Evolutionary conservation across 1,140 invertebrate genomes (phyloP).

Genomic region (Plutomurus gul): DNA sequence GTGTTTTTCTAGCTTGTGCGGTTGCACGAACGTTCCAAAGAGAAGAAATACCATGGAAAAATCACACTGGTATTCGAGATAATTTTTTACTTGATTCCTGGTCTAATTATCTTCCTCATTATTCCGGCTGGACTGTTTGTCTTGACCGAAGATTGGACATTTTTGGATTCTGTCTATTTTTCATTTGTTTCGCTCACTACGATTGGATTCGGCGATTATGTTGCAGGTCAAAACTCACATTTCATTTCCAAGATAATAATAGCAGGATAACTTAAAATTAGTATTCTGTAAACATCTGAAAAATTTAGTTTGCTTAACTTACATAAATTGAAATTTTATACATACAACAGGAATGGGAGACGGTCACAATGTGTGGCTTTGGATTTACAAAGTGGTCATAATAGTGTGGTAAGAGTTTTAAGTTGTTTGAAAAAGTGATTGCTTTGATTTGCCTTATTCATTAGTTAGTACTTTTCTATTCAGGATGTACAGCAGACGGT

Average conservation of each 20-base stretch:
- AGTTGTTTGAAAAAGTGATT: too few species aligned
- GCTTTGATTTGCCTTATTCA: too few species aligned
- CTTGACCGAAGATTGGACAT: conserved; percentile 85
- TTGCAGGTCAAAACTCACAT: conserved; percentile 69
- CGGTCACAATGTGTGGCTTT: conserved; percentile 59
- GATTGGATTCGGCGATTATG: conserved; percentile 92
- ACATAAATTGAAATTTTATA: too few species aligned
- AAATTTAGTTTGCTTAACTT: too few species aligned
- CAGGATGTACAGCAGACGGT: too few species aligned
- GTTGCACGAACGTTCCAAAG: conserved; percentile 76
- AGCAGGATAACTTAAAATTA: too few species aligned
- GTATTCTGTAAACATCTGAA: too few species aligned
- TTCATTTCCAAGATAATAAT: too few species aligned
- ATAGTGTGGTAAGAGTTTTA: too few species aligned
- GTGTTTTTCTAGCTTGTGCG: conserved; percentile 61
- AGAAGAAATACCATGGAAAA: conserved; percentile 61
- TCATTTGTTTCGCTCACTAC: conserved; percentile 72
- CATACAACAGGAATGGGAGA: conserved; percentile 47
- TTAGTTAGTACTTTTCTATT: too few species aligned
- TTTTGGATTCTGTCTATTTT: conserved; percentile 87
- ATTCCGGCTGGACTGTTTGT: conserved; percentile 87
- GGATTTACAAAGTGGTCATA: conserved; percentile 73
- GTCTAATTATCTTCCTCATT: conserved; percentile 87
- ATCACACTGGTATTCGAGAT: conserved; percentile 75
- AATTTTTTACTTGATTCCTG: conserved; percentile 77